Conservation (phyloP, 2,888 invertebrate genomes). For the Apamea sordens region DNA sequence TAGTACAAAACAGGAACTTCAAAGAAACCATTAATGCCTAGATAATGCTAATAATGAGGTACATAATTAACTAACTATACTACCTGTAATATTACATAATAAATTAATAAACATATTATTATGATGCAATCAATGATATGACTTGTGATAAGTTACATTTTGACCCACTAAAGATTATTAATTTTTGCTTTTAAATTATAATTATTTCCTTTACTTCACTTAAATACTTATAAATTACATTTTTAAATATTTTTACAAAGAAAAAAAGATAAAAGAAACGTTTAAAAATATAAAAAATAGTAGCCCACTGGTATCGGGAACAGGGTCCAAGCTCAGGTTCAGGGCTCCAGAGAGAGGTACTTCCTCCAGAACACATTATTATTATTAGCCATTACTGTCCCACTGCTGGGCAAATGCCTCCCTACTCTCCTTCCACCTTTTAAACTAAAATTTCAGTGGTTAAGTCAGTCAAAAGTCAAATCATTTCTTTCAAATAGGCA, state of each 20-base stretch:
- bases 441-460: background rate
- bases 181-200: background rate
- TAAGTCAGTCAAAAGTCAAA: background rate
- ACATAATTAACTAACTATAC: background rate
- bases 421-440: too few relatives aligned
- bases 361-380: too few relatives aligned
- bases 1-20: constrained; percentile 6
- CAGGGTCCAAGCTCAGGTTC: too few relatives aligned
- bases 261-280: too few relatives aligned
- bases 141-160: background rate
- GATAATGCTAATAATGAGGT: constrained; percentile 24
- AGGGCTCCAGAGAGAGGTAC: too few relatives aligned
- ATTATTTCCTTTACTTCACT: too few relatives aligned
- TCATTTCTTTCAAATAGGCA: background rate
- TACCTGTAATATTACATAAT: background rate
- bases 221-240: too few relatives aligned
- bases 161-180: background rate
- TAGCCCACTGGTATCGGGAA: too few relatives aligned
- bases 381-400: too few relatives aligned
- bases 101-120: background rate
- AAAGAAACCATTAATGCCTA: background rate
- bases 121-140: background rate
- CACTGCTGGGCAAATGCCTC: too few relatives aligned
- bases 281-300: too few relatives aligned
- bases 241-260: too few relatives aligned